Conservation (phyloP, 2,888 invertebrate genomes). For the Teleiodes luculella region DNA sequence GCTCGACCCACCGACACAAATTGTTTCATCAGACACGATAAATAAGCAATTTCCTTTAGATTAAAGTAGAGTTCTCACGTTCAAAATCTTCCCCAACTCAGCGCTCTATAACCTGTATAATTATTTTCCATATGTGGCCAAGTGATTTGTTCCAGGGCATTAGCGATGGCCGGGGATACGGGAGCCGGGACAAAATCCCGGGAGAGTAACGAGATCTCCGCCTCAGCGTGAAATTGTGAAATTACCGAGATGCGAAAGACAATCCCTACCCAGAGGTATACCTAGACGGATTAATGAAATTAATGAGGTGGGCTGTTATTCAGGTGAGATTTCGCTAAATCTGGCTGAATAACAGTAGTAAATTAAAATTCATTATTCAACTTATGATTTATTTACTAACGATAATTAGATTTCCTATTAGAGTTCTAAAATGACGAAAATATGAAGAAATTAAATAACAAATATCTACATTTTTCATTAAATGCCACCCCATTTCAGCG, state of each 20-base stretch:
- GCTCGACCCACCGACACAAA: constrained; percentile 17
- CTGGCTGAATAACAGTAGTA: no score
- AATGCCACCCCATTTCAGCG: neutral
- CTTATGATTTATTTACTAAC: no score
- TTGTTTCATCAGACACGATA: constrained; percentile 31
- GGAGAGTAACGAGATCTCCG: constrained; percentile 66
- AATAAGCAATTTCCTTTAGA: constrained; percentile 51
- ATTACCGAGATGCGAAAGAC: constrained; percentile 52
- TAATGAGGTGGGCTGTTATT: neutral
- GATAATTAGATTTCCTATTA: constrained; percentile 3
- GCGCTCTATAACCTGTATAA: constrained; percentile 52
- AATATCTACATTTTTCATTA: neutral
- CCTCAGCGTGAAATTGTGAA: constrained; percentile 73
- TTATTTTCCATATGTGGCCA: constrained; percentile 69
- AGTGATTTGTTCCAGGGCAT: constrained; percentile 67
- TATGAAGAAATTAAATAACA: no score
- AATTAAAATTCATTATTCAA: no score
- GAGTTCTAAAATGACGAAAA: constrained; percentile 2
- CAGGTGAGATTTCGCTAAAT: no score
- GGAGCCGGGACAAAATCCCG: constrained; percentile 55
- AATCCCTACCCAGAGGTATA: constrained; percentile 6
- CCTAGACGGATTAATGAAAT: neutral
- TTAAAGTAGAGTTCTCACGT: constrained; percentile 50
- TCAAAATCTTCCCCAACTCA: constrained; percentile 39
- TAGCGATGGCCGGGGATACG: constrained; percentile 58